Evolutionary conservation across 2,888 invertebrate genomes (phyloP), one percentile per base, ranked within the genome.

Genomic region (Mythimna vitellina): DNA sequence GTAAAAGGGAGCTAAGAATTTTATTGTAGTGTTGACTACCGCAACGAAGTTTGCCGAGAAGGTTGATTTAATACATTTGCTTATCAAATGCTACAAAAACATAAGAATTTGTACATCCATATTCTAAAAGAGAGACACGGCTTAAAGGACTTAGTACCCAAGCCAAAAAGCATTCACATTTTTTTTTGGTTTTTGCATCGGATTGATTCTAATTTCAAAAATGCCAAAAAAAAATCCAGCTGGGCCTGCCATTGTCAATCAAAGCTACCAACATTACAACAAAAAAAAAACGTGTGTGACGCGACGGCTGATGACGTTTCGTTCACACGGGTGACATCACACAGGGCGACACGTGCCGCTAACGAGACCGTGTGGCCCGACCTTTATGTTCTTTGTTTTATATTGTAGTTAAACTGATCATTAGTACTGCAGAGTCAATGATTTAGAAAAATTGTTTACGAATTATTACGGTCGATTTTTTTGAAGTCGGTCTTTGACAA

Each of bases 301-400:
- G 35, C 54, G 12, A 25, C 46, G 12, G 60, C 58, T 65, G 78
- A 58, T 87, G 79, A 76, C 73, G 80, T 69, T 38, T 58, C 61
- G 65, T 80, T 84, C 80, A 54, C 81, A 81, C 81, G 87, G 76
- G 67, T 80, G 86, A 83, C 84, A 74, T 85, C 85, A 83, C 82
- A 78, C 80, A 42, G 84, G 14, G 89, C 64, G 62, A 62, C 86
- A 80, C 86, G 88, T 81, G 88, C 60, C 83, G 46, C 56, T 89
- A 89, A 89, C 83, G 76, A 88, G 85, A 53, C 17, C 82, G 82
- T 69, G 80, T 78, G 81, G 46, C 65, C 46, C 25, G 22, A 17
- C 58, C 74, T 70, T 73, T 80, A 67, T 60, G 61, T 35, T 51
- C 38, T 73, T 80, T 81, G 82, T 81, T 75, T 84, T 81, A 78